phyloP scores from a whole-genome alignment of 23 tunicate genomes.

The Ascidia mentula region DNA sequence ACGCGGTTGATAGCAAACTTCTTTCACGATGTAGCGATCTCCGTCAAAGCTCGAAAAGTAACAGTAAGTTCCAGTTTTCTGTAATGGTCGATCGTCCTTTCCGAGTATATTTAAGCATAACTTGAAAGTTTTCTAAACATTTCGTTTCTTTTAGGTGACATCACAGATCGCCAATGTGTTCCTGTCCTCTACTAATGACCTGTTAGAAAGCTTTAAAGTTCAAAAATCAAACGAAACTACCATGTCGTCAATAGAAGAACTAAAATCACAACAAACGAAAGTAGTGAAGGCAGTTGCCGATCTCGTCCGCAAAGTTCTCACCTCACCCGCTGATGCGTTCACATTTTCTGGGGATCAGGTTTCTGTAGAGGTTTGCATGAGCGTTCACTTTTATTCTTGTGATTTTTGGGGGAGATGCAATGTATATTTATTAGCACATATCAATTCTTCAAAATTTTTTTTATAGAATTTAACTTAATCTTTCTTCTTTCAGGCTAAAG shows the following conservation, averaged over 20 bases:
- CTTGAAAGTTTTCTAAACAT: too few species aligned
- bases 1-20: too few species aligned
- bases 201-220: neutral
- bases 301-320: neutral
- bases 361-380: neutral
- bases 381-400: neutral
- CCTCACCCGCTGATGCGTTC: neutral
- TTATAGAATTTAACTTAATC: too few species aligned
- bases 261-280: neutral
- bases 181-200: neutral
- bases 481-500: too few species aligned
- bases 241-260: neutral
- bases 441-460: too few species aligned
- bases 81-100: too few species aligned
- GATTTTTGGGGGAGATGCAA: neutral
- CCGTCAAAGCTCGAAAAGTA: too few species aligned
- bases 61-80: too few species aligned
- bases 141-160: neutral
- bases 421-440: too few species aligned
- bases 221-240: neutral
- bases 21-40: too few species aligned
- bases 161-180: neutral
- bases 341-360: neutral
- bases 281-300: neutral
- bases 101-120: too few species aligned